Evolutionary conservation across 2,113 vertebrate species (phyloP).

Genomic region (Anguilla rostrata): DNA sequence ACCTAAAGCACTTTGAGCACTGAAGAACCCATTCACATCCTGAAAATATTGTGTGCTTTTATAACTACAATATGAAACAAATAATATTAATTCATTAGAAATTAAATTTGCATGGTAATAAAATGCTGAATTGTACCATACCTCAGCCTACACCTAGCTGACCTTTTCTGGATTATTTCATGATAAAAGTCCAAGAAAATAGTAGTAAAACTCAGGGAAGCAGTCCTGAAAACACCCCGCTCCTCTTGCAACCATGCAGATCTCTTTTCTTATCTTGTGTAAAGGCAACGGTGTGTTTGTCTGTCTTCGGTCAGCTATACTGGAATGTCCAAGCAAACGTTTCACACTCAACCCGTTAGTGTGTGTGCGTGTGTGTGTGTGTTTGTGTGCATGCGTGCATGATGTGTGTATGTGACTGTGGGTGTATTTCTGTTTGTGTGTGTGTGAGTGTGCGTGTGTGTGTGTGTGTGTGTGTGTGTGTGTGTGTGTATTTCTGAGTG

Average conservation of each 20-base stretch:
- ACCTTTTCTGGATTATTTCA: neutral
- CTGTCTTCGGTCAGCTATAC: neutral
- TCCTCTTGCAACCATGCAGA: neutral
- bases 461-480: neutral
- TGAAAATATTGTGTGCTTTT: neutral
- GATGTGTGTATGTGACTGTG: neutral
- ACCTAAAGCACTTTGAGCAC: neutral
- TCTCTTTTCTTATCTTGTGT: slow-evolving; percentile 4
- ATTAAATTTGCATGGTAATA: neutral
- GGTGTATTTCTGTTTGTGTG: neutral
- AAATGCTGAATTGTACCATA: neutral
- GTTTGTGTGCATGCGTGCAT: neutral
- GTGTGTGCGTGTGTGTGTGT: neutral
- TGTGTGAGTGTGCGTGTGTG: neutral
- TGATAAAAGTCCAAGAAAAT: neutral
- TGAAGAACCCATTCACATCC: neutral
- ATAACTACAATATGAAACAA: neutral
- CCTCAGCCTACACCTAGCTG: neutral
- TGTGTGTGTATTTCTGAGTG: neutral
- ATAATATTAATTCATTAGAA: neutral
- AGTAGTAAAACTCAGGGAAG: neutral
- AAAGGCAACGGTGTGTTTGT: slow-evolving; percentile 4
- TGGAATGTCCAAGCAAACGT: neutral
- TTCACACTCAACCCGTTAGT: neutral
- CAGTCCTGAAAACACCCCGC: neutral